phyloP scores from a whole-genome alignment of 2,797 vertebrate species.

The Thripadectes ignobilis region DNA sequence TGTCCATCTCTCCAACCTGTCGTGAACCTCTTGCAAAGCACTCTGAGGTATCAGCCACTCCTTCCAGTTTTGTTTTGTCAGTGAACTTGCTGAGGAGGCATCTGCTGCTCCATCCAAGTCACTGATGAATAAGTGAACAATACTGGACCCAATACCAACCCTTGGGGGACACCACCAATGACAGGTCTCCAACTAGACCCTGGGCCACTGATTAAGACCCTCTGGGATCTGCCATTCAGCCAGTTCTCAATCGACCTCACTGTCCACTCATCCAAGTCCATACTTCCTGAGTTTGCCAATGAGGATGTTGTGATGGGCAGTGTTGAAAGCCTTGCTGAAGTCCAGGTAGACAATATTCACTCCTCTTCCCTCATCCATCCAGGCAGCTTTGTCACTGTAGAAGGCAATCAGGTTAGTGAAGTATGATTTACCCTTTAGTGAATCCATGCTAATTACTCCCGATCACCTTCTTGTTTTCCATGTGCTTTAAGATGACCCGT shows the following conservation, averaged over 20 bases:
- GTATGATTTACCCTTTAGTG: not conserved
- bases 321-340: not conserved
- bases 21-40: not conserved
- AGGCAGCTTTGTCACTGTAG: not conserved
- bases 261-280: not conserved
- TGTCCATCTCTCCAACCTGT: not conserved
- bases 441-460: not conserved
- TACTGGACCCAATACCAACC: not conserved
- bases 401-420: not conserved
- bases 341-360: not conserved
- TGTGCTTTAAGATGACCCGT: not conserved
- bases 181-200: not conserved
- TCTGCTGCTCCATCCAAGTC: not conserved
- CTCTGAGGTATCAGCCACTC: not conserved
- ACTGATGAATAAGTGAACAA: not conserved
- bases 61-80: not conserved
- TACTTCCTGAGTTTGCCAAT: not conserved
- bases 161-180: not conserved
- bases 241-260: not conserved
- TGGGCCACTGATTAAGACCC: not conserved
- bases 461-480: not conserved
- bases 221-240: not conserved
- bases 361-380: not conserved
- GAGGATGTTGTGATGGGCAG: not conserved
- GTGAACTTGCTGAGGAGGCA: not conserved